Conservation (phyloP, 2,113 vertebrate species). For the Turnix velox region DNA sequence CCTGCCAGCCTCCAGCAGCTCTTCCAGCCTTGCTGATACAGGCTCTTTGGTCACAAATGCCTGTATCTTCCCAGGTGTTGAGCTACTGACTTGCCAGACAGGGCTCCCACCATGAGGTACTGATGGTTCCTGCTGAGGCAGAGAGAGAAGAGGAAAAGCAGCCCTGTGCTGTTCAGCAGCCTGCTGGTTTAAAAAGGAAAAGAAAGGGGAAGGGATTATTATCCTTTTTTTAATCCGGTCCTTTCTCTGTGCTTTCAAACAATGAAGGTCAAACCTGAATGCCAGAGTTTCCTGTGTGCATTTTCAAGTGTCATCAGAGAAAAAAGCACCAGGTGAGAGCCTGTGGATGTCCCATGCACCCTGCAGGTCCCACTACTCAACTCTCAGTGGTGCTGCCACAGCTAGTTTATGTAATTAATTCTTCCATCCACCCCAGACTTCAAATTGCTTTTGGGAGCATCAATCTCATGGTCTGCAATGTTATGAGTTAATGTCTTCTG, state of each 20-base stretch:
- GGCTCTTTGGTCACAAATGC: not conserved
- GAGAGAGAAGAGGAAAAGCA: not conserved
- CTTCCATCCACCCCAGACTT: not conserved
- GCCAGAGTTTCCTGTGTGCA: accelerated
- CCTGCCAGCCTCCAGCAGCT: not conserved
- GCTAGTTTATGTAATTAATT: not conserved
- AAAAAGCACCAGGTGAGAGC: not conserved
- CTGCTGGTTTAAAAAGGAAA: not conserved
- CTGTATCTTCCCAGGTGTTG: not conserved
- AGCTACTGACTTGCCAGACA: not conserved
- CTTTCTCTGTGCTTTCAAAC: not conserved
- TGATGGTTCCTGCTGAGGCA: not conserved
- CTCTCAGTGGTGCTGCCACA: accelerated
- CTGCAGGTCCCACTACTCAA: not conserved
- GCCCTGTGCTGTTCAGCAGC: not conserved
- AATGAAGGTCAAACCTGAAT: not conserved
- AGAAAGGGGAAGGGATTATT: not conserved
- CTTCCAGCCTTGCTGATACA: not conserved
- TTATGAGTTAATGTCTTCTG: not conserved
- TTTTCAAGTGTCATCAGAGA: not conserved
- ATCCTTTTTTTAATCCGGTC: not conserved
- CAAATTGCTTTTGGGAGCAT: not conserved
- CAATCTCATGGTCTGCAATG: not conserved
- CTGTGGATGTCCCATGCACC: not conserved
- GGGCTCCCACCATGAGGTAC: not conserved